Evolutionary conservation across 2,113 vertebrate genomes (phyloP), one percentile per base, ranked within the genome.

Genomic region (Furnarius figulus): DNA sequence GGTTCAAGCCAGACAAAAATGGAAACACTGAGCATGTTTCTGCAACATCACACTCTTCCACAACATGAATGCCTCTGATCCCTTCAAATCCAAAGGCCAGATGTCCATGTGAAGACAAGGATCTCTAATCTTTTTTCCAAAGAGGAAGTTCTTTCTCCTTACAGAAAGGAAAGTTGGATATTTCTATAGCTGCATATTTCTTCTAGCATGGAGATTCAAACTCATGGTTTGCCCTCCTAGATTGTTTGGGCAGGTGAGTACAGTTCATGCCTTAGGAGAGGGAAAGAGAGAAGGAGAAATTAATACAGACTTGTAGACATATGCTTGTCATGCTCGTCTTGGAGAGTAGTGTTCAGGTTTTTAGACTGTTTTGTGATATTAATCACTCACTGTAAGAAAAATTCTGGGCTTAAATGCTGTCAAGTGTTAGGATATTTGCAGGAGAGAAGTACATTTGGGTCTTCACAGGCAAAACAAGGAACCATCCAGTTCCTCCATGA

Each of bases 11-110:
- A 35, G 15, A 3, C 4, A 12, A 50, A 46, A 55, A 35, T 37
- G 14, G 24, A 66, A 87, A 33, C 23, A 19, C 4, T 50, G 35
- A 52, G 22, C 2, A 0, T 4, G 12, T 50, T 75, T 82, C 53
- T 85, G 35, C 25, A 63, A 6, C 14, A 14, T 47, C 19, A 4
- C 12, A 14, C 5, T 14, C 40, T 77, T 85, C 68, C 8, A 7
- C 1, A 1, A 7, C 0, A 1, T 24, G 25, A 8, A 22, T 44
- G n/a, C 17, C 25, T 55, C 33, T 49, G 23, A 6, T 33, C 30
- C 4, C 61, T 79, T 78, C 0, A 1, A 71, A 79, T 75, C 15
- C 9, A 42, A 66, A 59, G 50, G 6, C 14, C 23, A 24, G 19
- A 25, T 7, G 33, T 44, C 28, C 20, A 4, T 12, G 46, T 85